Percentiles rank a stretch among this genome's conserved stretches.
Evolutionary conservation across 2,113 vertebrate genomes (phyloP).

Genomic region (Pseudonaja textilis): DNA sequence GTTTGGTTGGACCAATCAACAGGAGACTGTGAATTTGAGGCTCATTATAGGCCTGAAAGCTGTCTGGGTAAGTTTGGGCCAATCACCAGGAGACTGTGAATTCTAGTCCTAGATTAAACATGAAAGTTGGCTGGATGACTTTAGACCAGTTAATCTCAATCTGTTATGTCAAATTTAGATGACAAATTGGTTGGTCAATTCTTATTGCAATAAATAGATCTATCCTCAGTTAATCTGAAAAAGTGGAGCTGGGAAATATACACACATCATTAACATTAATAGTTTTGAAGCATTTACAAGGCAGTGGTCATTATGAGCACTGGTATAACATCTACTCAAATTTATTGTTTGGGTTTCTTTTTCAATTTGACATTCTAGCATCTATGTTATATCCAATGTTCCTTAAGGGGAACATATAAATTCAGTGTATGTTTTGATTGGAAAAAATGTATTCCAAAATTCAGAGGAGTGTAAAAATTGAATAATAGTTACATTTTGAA

Average conservation of each 20-base stretch:
- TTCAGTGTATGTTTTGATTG: background rate
- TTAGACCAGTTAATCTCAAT: background rate
- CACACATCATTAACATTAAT: background rate
- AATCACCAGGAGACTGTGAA: background rate
- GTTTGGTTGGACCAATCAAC: background rate
- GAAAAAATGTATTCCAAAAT: background rate
- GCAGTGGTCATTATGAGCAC: background rate
- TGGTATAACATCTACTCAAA: background rate
- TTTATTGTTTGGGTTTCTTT: background rate
- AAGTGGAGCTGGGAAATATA: background rate
- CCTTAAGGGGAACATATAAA: background rate
- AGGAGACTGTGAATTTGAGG: background rate
- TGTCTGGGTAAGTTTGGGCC: background rate
- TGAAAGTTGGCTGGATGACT: background rate
- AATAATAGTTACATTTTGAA: background rate
- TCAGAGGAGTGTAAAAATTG: background rate
- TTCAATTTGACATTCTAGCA: background rate
- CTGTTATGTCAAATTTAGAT: background rate
- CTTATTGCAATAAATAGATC: background rate
- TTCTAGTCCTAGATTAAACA: background rate
- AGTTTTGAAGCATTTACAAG: background rate
- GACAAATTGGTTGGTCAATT: background rate
- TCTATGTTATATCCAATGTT: background rate
- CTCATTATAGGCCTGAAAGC: background rate
- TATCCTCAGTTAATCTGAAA: background rate